Base-by-base conservation (phyloP, 2,888 invertebrate species). In the Rhyacophila evoluta region DNA sequence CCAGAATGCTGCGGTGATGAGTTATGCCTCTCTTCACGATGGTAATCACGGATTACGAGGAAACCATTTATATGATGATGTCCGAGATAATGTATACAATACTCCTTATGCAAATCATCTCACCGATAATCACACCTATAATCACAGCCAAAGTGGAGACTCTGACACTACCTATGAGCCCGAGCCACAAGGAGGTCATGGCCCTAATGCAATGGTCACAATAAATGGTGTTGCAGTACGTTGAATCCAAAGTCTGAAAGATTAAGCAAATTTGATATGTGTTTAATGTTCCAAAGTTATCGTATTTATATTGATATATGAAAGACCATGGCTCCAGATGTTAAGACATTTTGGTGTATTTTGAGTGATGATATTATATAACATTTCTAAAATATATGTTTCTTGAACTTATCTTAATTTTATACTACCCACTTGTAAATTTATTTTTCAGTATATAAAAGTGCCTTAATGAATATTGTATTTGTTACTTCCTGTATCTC, bases 161-260 rank as follows among this genome's bases (percentile, higher is more conserved):
- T 87, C 89, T 0, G 89, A 89, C 82, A 89, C 89, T 0, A 88
- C 89, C 0, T 93, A 93, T 85, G 93, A 93, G 79, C 94, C 94
- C 0, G 94, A 94, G 83, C 94, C 94, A 8, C 86, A 90, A 0
- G 87, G 90, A 38, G 88, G 89, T 81, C 92, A 92, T 71, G 88
- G 89, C 0, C 89, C 89, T 0, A 89, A 83, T 73, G 89, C 90
- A 0, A 92, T 92, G 25, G 94, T 97, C 84, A 97, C 97, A 68
- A 96, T 97, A 84, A 97, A 97, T 85, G 97, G 96, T 6, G 96
- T 96, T 70, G 94, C 96, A 39, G 95, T 96, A 72, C 93, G 95
- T 89, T 96, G 91, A 88, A 68, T 70, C 75, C 77, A 77, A 79
- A 79, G 79, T 76, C 67, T 67, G 74, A 74, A 67, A 67, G 68